Evolutionary conservation across 2,113 vertebrate species (phyloP), one percentile per base, ranked within the genome.

Genomic region (Cyanistes caeruleus): DNA sequence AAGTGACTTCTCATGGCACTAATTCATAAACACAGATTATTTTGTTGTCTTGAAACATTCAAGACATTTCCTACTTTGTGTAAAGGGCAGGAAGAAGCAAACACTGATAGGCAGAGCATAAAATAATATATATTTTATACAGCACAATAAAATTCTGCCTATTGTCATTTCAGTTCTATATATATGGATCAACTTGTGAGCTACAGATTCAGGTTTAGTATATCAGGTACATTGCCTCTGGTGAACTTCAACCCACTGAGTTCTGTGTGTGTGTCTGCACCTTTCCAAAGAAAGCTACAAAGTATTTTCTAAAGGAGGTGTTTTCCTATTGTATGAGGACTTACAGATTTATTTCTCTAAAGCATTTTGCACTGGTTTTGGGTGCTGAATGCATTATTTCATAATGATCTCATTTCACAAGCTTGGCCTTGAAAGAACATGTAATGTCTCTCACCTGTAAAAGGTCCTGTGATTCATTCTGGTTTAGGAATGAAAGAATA

Each of bases 401-500:
- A 25, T 37, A 64, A 22, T 35, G 20, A 53, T 89, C 21, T 60
- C 7, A 69, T 79, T 84, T 85, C 46, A 69, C 23, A 62, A 39
- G 16, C 5, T 58, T 78, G 18, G 21, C 9, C 28, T 56, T 37
- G 64, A 49, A 82, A 84, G 31, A 72, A 65, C 72, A 60, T 35
- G 37, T 14, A 84, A 11, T 41, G 7, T 4, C 17, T 7, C 37
- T 83, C 59, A 80, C 11, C n/a, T 93, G 53, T 73, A 69, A 79
- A 87, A 73, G 18, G 53, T 89, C 37, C n/a, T 69, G 28, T 89
- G 43, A 80, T 25, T 55, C 35, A 83, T 74, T 91, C n/a, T 74
- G 15, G 18, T 79, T 87, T 70, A 62, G 35, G 91, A 46, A 35
- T 77, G 39, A 75, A 91, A 96, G 55, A 83, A 74, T 91, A 95